These are phyloP conservation scores for Metaphire vulgaris DNA, from an alignment of 1,140 invertebrate species.

Conservation along the genomic window DNA sequence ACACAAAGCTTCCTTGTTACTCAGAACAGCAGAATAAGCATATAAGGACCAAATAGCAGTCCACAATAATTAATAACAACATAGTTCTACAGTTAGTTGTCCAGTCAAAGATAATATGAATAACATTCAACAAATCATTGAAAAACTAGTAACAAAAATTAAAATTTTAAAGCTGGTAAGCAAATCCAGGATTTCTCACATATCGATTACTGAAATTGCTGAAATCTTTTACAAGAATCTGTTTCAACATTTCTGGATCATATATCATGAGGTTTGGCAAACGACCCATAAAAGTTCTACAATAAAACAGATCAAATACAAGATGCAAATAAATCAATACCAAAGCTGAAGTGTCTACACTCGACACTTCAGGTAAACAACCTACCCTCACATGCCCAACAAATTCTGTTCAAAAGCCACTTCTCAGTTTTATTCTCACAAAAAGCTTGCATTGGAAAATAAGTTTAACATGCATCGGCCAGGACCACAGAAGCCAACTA, in stretches of 20 bases:
- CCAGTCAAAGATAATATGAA: background rate
- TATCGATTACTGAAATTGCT: slow-evolving; percentile 32
- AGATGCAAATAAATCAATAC: too few relatives aligned
- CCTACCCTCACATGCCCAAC: too few relatives aligned
- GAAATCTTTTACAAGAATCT: slow-evolving; percentile 36
- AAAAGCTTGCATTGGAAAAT: too few relatives aligned
- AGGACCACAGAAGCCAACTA: too few relatives aligned
- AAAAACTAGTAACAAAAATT: background rate
- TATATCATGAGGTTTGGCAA: slow-evolving; percentile 27
- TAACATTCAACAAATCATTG: background rate
- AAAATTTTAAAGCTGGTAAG: background rate
- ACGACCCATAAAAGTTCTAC: slow-evolving; percentile 27
- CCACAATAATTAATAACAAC: background rate
- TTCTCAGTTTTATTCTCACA: too few relatives aligned
- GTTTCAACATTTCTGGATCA: slow-evolving; percentile 33
- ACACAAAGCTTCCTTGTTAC: too few relatives aligned
- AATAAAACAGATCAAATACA: too few relatives aligned
- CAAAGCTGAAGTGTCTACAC: too few relatives aligned
- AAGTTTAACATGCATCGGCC: too few relatives aligned
- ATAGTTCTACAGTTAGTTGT: background rate
- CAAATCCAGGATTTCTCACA: slow-evolving; percentile 34
- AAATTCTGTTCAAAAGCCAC: too few relatives aligned
- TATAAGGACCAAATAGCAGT: background rate
- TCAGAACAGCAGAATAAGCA: background rate
- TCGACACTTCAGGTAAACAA: too few relatives aligned